Percentiles rank a stretch among this genome's conserved stretches.
Conservation (phyloP, 2,797 vertebrate genomes). For the Toxotes lorentzi region DNA sequence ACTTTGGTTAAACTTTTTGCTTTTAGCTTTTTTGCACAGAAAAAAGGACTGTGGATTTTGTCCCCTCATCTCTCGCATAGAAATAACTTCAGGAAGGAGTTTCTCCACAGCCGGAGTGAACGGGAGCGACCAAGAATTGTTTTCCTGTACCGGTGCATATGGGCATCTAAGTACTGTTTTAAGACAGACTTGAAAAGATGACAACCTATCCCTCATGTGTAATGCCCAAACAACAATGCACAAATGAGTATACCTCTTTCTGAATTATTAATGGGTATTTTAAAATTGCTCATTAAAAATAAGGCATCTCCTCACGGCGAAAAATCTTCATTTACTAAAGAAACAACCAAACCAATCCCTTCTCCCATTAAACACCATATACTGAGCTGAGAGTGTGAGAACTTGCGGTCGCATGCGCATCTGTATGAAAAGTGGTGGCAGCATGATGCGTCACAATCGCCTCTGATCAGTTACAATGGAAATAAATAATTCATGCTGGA, state of each 20-base stretch:
- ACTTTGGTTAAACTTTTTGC: not conserved
- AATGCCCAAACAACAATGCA: not conserved
- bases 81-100: not conserved
- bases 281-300: not conserved
- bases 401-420: constrained; percentile 87
- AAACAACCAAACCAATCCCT: constrained; percentile 29
- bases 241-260: not conserved
- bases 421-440: constrained; percentile 92
- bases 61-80: not conserved
- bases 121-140: not conserved
- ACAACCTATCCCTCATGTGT: not conserved
- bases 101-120: not conserved
- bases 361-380: constrained; percentile 64
- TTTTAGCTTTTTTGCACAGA: constrained; percentile 5
- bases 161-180: not conserved
- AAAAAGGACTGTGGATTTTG: not conserved
- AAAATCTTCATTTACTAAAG: not conserved
- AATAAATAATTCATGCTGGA: constrained; percentile 99
- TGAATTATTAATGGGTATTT: constrained; percentile 5
- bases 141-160: not conserved
- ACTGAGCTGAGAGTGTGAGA: constrained; percentile 82
- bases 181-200: not conserved
- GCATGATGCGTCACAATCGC: constrained; percentile 95
- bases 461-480: constrained; percentile 96
- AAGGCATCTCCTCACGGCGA: not conserved